phyloP scores from a whole-genome alignment of 2,888 invertebrate species.

The Alsophila aescularia region DNA sequence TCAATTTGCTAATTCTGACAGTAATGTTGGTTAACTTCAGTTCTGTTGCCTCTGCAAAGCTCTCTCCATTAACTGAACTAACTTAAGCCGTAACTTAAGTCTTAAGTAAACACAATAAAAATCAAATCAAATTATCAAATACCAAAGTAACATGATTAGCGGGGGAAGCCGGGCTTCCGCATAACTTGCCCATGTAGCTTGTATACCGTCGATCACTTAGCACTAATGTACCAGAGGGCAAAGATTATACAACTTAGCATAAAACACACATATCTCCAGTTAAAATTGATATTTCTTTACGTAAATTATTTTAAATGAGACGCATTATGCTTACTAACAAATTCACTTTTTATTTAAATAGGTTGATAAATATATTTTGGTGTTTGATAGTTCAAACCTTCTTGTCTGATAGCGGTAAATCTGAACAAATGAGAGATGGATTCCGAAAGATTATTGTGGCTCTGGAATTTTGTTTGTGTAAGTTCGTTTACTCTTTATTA shows the following conservation, averaged over 20 bases:
- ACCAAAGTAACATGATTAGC: constrained; percentile 65
- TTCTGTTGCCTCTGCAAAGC: no score
- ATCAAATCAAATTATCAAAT: constrained; percentile 41
- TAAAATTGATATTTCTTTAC: constrained; percentile 49
- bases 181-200: constrained; percentile 58
- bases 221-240: constrained; percentile 49
- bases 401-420: constrained; percentile 40
- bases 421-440: constrained; percentile 24
- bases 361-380: constrained; percentile 38
- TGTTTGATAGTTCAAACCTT: no score
- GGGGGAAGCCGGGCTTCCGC: constrained; percentile 66
- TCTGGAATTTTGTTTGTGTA: constrained; percentile 32
- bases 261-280: constrained; percentile 48
- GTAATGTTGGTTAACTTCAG: no score
- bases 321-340: constrained; percentile 32
- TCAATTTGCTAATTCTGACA: no score
- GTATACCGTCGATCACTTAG: constrained; percentile 60
- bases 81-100: constrained; percentile 1
- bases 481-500: constrained; percentile 20
- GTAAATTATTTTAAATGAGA: constrained; percentile 48
- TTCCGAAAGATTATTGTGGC: constrained; percentile 30
- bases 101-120: constrained; percentile 22
- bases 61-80: no score
- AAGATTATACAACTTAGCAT: constrained; percentile 59
- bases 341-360: constrained; percentile 36